Evolutionary conservation across 2,888 invertebrate genomes (phyloP), one percentile per base, ranked within the genome.

Genomic region (Zygaena filipendulae): DNA sequence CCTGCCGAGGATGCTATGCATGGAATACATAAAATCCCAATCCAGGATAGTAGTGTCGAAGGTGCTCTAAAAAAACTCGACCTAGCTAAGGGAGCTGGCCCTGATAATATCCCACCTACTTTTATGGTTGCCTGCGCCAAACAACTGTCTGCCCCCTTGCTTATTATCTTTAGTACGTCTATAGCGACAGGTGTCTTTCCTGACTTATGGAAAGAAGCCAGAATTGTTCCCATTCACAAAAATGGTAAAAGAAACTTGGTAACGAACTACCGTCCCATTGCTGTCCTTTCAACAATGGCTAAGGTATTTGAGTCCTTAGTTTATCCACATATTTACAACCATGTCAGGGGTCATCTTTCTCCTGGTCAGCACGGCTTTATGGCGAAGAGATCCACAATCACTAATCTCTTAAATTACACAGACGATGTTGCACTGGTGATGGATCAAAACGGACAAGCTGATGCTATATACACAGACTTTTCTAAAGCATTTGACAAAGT

Each of bases 301-400:
- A 42, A 43, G 27, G 19, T 40, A 2, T 39, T 41, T 11, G 34
- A 39, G n/a, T 25, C 32, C 3, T 26, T 38, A 5, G 22, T 40
- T 3, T 35, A 29, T 27, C 31, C 32, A 2, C 20, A 30, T 9
- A 28, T 42, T 3, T 25, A 12, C 9, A 28, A 22, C 10, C 39
- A n/a, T 26, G n/a, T 24, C 5, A 11, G 2, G 5, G 26, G n/a
- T n/a, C n/a, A n/a, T n/a, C n/a, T n/a, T n/a, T n/a, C n/a, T n/a
- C n/a, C n/a, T n/a, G n/a, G n/a, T 1, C 42, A 42, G 13, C 40
- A 42, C 19, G 42, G 42, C 0, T 45, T 45, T 21, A 10, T 35
- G 3, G 23, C 21, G 14, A 16, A 12, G 2, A 29, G 33, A 11
- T 44, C 42, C 0, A 39, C 36, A 1, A 11, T 14, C 7, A 33